These are phyloP conservation scores for Nothoprocta pentlandii DNA, from an alignment of 2,113 vertebrate species.

Conservation along the genomic window DNA sequence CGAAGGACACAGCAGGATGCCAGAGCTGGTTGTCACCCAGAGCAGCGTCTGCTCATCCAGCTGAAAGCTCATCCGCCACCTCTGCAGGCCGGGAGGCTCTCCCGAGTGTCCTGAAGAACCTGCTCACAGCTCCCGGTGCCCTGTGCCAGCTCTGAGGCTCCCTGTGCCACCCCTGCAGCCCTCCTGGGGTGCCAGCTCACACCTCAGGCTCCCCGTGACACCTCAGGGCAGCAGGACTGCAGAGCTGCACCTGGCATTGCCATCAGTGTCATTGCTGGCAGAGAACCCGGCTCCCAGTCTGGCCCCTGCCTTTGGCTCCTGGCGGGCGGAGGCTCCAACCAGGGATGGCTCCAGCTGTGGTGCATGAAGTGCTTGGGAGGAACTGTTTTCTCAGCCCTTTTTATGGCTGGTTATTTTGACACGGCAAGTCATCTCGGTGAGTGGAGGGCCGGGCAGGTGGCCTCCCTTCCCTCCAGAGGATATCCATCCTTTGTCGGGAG, in stretches of 20 bases:
- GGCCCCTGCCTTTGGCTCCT: conserved; percentile 50
- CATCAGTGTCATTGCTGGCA: conserved; percentile 58
- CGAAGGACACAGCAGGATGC: neutral
- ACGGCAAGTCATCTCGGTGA: fast-evolving
- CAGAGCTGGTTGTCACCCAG: neutral
- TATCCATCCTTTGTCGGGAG: neutral
- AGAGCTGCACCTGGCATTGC: conserved; percentile 43
- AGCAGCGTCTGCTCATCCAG: neutral
- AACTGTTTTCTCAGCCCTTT: conserved; percentile 6
- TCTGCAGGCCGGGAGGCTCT: neutral
- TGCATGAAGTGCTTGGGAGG: neutral
- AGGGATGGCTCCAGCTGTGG: conserved; percentile 13
- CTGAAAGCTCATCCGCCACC: neutral
- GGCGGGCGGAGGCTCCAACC: conserved; percentile 39
- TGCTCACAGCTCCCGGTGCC: neutral
- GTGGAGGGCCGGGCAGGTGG: neutral
- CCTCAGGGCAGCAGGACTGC: neutral
- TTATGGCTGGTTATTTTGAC: conserved; percentile 6
- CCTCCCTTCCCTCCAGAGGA: conserved; percentile 14
- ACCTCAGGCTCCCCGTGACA: neutral
- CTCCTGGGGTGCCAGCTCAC: neutral
- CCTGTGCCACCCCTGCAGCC: too few species aligned
- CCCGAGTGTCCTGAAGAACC: neutral
- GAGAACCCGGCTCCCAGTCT: conserved; percentile 51
- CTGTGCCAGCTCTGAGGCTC: neutral